phyloP scores from a whole-genome alignment of 2,113 vertebrate species.

The Peromyscus californicus region DNA sequence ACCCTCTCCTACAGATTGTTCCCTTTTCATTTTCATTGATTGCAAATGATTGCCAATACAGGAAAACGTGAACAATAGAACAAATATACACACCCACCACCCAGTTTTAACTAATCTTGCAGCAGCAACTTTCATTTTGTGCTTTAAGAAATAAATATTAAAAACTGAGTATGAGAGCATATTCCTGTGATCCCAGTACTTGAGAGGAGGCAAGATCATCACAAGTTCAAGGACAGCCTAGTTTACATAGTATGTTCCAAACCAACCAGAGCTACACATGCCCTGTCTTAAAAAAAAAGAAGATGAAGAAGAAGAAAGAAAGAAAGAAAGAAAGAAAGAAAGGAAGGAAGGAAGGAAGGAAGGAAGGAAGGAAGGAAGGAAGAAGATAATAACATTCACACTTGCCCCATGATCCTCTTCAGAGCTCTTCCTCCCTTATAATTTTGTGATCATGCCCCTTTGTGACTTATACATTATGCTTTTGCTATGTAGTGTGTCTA shows the following conservation, averaged over 20 bases:
- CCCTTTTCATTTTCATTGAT: slow-evolving; percentile 51
- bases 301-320: too few species aligned
- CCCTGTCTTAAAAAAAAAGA: background rate
- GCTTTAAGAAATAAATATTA: slow-evolving; percentile 47
- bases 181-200: background rate
- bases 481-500: background rate
- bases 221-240: background rate
- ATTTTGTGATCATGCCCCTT: slow-evolving; percentile 39
- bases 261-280: background rate
- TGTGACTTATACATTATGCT: background rate
- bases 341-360: too few species aligned
- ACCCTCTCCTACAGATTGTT: background rate
- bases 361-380: background rate
- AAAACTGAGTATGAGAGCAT: background rate
- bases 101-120: slow-evolving; percentile 16
- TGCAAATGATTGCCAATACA: slow-evolving; percentile 24
- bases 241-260: background rate
- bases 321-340: too few species aligned
- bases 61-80: slow-evolving; percentile 34
- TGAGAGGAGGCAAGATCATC: background rate
- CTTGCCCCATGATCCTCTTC: background rate
- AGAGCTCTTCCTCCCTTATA: background rate
- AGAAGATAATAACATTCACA: background rate
- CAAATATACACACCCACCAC: background rate
- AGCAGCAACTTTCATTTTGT: slow-evolving; percentile 47